Evolutionary conservation across 2,797 vertebrate species (phyloP), one percentile per base, ranked within the genome.

Genomic region (Cynopterus sphinx): DNA sequence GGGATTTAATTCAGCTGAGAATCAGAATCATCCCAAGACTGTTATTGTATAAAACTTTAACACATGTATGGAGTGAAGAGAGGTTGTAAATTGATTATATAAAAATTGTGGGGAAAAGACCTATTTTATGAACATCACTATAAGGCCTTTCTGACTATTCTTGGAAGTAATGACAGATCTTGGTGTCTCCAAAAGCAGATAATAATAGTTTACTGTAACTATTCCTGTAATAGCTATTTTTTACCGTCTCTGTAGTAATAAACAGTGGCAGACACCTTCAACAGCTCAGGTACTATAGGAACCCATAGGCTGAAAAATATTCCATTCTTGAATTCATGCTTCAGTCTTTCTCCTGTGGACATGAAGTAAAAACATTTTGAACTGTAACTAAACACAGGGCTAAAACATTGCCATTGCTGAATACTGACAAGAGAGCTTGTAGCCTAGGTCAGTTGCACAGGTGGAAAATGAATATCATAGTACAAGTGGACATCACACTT

Each of bases 291-390:
- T 43, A 49, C n/a, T 73, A 41, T 39, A 78, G 39, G 28, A 77
- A 81, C 57, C 5, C 24, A 24, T 9, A 90, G n/a, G 46, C 55
- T 78, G 78, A 84, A 74, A 61, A 85, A 19, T 39, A 53, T 19
- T 93, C 36, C 5, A 4, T 74, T 88, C 57, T 65, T 88, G 31
- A 82, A 88, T 92, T 88, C 12, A 63, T 85, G 8, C 57, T 41
- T 85, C 82, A 79, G 13, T 49, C 17, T 57, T 94, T 95, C 21
- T 95, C 12, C 33, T 95, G 22, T 53, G n/a, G 31, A 67, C 67
- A 67, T 65, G 81, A 96, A 92, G 33, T 78, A 39, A 78, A 33
- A 91, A 78, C 13, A 51, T 82, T 74, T 86, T 93, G 51, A 86
- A 70, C 71, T 85, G 13, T 39, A 51, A 91, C 79, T 90, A 93